Evolutionary conservation across 2,797 vertebrate genomes (phyloP).

Genomic region (Centropyge bicolor): DNA sequence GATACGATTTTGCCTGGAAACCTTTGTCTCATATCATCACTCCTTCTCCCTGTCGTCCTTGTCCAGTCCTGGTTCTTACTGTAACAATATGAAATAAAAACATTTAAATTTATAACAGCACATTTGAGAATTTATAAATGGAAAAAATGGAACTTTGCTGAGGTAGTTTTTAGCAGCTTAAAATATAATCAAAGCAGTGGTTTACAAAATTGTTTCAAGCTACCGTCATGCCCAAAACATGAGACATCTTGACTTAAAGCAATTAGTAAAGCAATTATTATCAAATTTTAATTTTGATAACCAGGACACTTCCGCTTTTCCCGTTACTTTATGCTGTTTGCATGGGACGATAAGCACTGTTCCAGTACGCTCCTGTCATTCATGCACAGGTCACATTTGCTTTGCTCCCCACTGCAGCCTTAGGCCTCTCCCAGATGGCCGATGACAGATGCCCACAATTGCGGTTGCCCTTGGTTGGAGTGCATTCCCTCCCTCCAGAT

Average conservation of each 20-base stretch:
- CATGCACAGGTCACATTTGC: conserved; percentile 72
- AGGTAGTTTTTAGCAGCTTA: not conserved
- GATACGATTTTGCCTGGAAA: not conserved
- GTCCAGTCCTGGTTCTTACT: not conserved
- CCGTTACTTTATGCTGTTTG: conserved; percentile 16
- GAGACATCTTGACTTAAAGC: not conserved
- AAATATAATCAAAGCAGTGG: not conserved
- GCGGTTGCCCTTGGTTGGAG: conserved; percentile 77
- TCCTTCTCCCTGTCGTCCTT: not conserved
- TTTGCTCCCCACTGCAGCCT: conserved; percentile 65
- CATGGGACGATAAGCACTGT: conserved; percentile 14
- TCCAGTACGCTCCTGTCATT: conserved; percentile 53
- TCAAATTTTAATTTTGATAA: not conserved
- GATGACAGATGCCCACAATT: conserved; percentile 80
- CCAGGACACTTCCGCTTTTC: not conserved
- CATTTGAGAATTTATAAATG: not conserved
- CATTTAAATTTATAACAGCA: not conserved
- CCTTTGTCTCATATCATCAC: not conserved
- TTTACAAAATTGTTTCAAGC: not conserved
- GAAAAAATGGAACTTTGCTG: not conserved
- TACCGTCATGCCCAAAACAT: not conserved
- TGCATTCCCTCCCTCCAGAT: conserved; percentile 57
- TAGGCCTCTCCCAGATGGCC: conserved; percentile 78
- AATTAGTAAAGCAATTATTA: not conserved
- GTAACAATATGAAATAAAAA: not conserved